Base-by-base conservation (phyloP, 2,888 invertebrate genomes). In the Conchocele bisecta region DNA sequence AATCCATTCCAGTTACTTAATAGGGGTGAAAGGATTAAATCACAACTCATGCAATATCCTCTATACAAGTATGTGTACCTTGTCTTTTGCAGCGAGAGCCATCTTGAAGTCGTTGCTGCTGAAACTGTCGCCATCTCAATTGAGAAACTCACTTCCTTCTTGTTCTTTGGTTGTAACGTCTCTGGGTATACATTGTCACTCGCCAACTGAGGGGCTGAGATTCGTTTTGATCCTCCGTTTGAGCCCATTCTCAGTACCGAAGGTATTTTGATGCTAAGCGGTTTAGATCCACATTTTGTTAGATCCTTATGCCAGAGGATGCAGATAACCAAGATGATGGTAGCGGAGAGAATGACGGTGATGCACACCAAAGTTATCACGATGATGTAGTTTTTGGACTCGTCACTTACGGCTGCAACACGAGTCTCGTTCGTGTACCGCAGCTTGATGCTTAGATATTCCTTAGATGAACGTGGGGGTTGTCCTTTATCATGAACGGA, bases 91-190 rank as follows among this genome's bases (percentile, higher is more conserved):
- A 26, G 56, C 35, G n/a, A 69, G 56, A 4, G 26, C 13, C 37
- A n/a, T n/a, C n/a, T 73, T 74, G 44, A 37, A 59, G 44, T 64
- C 64, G 17, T 31, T 64, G 24, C 54, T 64, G 24, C 46, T 64
- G 31, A 64, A 56, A 37, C 64, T 64, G 37, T n/a, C n/a, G n/a
- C n/a, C n/a, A n/a, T n/a, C 22, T 75, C 75, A 15, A 78, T 39
- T 7, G 80, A 79, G 48, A 83, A 81, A 42, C 77, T 81, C n/a
- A 81, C 81, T 69, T 78, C 75, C 37, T 74, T 75, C 46, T 75
- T 78, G 33, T 68, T 60, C 41, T 74, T 78, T 3, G 58, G 57
- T 31, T 70, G 61, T 15, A 46, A 22, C 9, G 58, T 61, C 28
- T 69, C 64, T 29, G 79, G 71, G 29, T 75, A 77, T 2, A 73